phyloP scores from a whole-genome alignment of 2,888 invertebrate genomes.

The Timema cristinae region DNA sequence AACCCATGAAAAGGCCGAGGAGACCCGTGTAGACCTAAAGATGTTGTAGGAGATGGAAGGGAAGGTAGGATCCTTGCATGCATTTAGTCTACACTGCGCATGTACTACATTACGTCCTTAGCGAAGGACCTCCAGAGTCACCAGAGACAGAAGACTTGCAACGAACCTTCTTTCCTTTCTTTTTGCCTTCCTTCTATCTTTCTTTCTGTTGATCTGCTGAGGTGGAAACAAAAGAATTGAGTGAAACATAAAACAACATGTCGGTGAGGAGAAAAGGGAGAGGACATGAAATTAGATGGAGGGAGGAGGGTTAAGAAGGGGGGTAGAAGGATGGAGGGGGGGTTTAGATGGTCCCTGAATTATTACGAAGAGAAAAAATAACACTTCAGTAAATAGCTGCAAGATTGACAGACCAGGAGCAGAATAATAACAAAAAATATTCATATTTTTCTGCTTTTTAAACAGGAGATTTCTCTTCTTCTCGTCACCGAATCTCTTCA shows the following conservation, averaged over 20 bases:
- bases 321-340: too few relatives aligned
- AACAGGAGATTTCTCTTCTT: constrained; percentile 18
- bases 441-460: constrained; percentile 26
- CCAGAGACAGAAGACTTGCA: too few relatives aligned
- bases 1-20: too few relatives aligned
- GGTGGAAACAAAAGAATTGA: constrained; percentile 31
- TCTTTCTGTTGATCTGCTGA: constrained; percentile 31
- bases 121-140: too few relatives aligned
- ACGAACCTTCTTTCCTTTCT: too few relatives aligned
- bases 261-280: constrained; percentile 21
- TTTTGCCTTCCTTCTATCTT: constrained; percentile 27
- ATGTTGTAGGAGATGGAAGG: too few relatives aligned
- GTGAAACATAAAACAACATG: constrained; percentile 33
- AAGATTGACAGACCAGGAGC: constrained; percentile 30
- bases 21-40: too few relatives aligned
- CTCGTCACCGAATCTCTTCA: constrained; percentile 22
- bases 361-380: constrained; percentile 31
- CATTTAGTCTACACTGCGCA: too few relatives aligned
- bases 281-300: constrained; percentile 27
- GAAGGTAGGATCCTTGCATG: too few relatives aligned
- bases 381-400: constrained; percentile 33
- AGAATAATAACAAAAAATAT: constrained; percentile 22
- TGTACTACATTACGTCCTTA: too few relatives aligned
- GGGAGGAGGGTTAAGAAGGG: constrained; percentile 25
- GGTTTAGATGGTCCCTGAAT: constrained; percentile 22